Conservation (phyloP, 2,113 vertebrate genomes). For the Rhea pennata region DNA sequence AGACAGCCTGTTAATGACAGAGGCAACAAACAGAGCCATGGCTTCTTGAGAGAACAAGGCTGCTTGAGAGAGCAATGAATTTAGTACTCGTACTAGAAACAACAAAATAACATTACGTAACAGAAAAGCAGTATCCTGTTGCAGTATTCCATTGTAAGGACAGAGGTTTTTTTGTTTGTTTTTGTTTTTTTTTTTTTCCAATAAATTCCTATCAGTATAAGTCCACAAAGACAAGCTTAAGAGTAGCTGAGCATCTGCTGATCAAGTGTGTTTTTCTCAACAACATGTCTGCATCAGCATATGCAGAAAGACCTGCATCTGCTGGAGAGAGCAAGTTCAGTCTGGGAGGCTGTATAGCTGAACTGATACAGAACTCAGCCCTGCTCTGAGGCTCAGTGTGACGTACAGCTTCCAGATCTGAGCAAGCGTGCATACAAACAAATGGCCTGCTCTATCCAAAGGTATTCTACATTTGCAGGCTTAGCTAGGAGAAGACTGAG, state of each 20-base stretch:
- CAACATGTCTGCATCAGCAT: not conserved
- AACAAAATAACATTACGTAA: not conserved
- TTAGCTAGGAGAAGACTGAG: not conserved
- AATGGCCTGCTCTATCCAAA: not conserved
- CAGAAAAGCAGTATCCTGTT: not conserved
- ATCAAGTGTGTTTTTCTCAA: not conserved
- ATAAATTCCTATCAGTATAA: rapidly evolving
- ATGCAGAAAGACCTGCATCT: not conserved
- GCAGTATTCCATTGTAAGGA: not conserved
- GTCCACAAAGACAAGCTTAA: not conserved
- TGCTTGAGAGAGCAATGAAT: not conserved
- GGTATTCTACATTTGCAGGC: not conserved
- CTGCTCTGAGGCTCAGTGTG: not conserved
- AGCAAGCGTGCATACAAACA: not conserved
- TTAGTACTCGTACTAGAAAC: not conserved
- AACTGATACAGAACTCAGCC: not conserved
- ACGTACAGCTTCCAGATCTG: not conserved
- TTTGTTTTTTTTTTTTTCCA: not conserved
- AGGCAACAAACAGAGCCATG: not conserved
- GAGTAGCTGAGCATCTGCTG: not conserved
- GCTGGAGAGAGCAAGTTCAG: not conserved
- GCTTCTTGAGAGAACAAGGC: not conserved
- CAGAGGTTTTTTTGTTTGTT: not conserved
- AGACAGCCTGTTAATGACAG: not conserved
- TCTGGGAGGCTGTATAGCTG: not conserved